These are phyloP conservation scores for Hafferia zeledoni DNA, from an alignment of 2,797 vertebrate species.

Conservation along the genomic window DNA sequence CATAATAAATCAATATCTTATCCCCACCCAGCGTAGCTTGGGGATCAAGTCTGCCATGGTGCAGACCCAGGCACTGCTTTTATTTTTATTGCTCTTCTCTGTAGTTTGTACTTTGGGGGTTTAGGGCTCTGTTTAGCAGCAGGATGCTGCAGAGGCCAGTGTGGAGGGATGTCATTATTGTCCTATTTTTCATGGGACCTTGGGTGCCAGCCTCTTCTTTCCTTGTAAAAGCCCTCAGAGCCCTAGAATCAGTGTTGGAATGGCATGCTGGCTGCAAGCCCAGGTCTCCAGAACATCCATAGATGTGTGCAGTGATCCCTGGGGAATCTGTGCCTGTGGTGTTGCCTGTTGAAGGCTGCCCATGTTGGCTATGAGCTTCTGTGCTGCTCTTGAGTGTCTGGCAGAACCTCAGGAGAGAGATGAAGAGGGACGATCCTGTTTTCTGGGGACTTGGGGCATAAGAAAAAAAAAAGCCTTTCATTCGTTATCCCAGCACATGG, in stretches of 20 bases:
- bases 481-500: background rate
- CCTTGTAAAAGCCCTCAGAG: background rate
- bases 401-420: background rate
- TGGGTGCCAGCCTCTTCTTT: background rate
- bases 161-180: background rate
- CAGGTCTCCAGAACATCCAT: background rate
- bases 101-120: background rate
- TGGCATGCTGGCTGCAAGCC: background rate
- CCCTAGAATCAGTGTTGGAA: background rate
- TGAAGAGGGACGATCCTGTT: background rate
- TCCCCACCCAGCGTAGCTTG: fast-evolving
- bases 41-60: fast-evolving
- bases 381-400: background rate
- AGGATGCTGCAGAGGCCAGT: background rate
- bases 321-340: background rate
- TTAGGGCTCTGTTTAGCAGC: background rate
- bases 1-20: background rate
- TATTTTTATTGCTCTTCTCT: background rate
- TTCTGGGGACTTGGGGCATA: background rate
- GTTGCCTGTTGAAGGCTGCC: background rate
- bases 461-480: background rate
- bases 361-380: background rate
- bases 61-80: fast-evolving
- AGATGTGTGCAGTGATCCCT: background rate
- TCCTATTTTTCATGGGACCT: background rate